Base-by-base conservation (phyloP, 2,888 invertebrate genomes). In the Melinaea marsaeus region DNA sequence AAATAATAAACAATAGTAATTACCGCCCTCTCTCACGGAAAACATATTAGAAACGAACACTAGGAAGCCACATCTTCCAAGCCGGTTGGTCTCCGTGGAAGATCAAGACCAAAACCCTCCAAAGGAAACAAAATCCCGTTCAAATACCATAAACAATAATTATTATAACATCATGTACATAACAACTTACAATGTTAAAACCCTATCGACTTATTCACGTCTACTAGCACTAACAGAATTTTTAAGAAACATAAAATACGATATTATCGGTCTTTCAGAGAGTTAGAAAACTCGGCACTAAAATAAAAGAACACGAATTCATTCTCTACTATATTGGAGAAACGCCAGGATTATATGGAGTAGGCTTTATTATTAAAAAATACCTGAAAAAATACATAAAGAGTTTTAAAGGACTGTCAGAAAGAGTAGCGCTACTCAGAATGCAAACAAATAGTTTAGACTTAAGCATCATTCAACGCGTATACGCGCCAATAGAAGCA, bases 381-480 rank as follows among this genome's bases (percentile, higher is more conserved):
- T n/a, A n/a, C n/a, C n/a, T n/a, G n/a, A 64, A 64, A 58, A 57
- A 58, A 2, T 62, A 51, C 11, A 64, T 67, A 4, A 45, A 48
- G 13, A 55, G 56, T 5, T 60, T 64, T 34, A 9, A 13, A 5
- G 64, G 67, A 1, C 32, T 67, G 34, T 64, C 64, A 45, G 67
- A 67, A 57, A n/a, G 64, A 47, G 64, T 67, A 34, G 60, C 69
- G 42, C 57, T 68, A n/a, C 46, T 71, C 47, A 67, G 47, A 63
- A 35, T 70, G 13, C 55, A 47, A 13, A 65, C 57, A 9, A 58
- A 67, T 3, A 57, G 61, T n/a, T n/a, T n/a, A n/a, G n/a, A n/a
- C n/a, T n/a, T n/a, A n/a, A n/a, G n/a, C n/a, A n/a, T n/a, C n/a
- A n/a, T n/a, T n/a, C n/a, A n/a, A n/a, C n/a, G n/a, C n/a, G n/a